Evolutionary conservation across 35 echinoderm and acorn worm species (phyloP).

Genomic region (Anneissia japonica): DNA sequence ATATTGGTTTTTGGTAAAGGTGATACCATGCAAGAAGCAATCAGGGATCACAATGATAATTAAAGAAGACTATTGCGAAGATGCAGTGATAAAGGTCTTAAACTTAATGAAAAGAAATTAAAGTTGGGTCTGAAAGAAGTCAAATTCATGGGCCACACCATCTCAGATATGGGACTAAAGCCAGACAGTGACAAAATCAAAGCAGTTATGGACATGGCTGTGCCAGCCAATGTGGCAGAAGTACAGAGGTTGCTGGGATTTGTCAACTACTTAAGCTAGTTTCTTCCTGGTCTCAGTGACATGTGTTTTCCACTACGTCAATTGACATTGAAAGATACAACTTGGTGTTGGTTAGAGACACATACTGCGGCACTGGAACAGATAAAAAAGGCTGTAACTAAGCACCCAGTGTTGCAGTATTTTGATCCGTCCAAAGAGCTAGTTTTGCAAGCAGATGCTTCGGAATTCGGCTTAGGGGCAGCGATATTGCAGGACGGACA

Average conservation of each 20-base stretch:
- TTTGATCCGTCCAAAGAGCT: not conserved
- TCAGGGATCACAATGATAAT: constrained; percentile 44
- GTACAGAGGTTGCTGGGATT: constrained; percentile 30
- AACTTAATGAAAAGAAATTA: constrained; percentile 20
- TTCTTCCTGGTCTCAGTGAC: constrained; percentile 22
- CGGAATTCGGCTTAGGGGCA: constrained; percentile 8
- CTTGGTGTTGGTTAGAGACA: constrained; percentile 7
- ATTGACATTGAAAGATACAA: constrained; percentile 7
- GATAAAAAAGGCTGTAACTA: constrained; percentile 6
- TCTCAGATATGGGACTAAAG: constrained; percentile 13
- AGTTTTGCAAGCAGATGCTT: not conserved
- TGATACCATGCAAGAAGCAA: constrained; percentile 19
- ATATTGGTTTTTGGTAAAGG: constrained; percentile 47
- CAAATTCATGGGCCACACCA: constrained; percentile 29
- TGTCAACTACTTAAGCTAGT: constrained; percentile 27
- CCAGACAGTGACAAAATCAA: not conserved
- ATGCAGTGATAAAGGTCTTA: constrained; percentile 8
- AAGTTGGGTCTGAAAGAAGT: constrained; percentile 17
- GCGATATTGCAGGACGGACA: constrained; percentile 13
- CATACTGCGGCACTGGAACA: constrained; percentile 1
- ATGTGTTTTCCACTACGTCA: constrained; percentile 37
- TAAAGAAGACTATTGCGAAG: constrained; percentile 1
- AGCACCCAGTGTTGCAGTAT: constrained; percentile 18
- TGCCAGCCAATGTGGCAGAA: not conserved
- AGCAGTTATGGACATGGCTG: not conserved